Base-by-base conservation (phyloP, 2,113 vertebrate genomes). In the Delphinus delphis region DNA sequence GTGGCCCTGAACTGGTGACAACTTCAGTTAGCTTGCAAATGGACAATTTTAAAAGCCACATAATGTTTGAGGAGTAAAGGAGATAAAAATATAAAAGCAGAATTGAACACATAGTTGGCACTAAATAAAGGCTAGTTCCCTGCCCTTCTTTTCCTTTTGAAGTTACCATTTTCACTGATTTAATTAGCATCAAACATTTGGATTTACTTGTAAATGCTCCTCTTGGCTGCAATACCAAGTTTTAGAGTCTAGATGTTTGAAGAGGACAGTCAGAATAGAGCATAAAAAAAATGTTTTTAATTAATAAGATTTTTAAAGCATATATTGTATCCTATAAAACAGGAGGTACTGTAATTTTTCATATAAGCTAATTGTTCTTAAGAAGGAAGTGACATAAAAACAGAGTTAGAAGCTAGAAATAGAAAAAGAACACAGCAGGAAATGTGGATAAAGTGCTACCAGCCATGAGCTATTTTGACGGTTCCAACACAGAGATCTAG, bases 71-170 rank as follows among this genome's bases (percentile, higher is more conserved):
- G 84, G 25, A 86, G 36, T 70, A 68, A 89, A 93, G 76, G 70
- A 67, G 67, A 90, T 74, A 47, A 94, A 80, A 97, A 96, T 23
- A 87, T 1, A 68, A 41, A 70, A 70, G n/a, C 28, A 86, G 21
- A 94, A 80, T 33, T 25, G 76, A 96, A 74, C 28, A 85, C 5
- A 44, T 1, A 62, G 47, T 89, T 79, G 86, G 28, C 82, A 31
- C 31, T 67, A 62, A 68, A 80, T 67, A 89, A 83, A 47, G 28
- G 28, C 41, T 60, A 36, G 20, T 41, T 82, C 38, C n/a, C 6
- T 82, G 28, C 2, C 31, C 33, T 93, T 33, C n/a, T 71, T 90
- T 60, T 86, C 77, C 68, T 93, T 96, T 88, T 83, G 44, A 95
- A 88, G 70, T 50, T 85, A 65, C 33, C n/a, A n/a, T 71, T 81